Percentiles rank a stretch among this genome's conserved stretches.
Evolutionary conservation across 2,888 invertebrate species (phyloP).

Genomic region (Meghimatium bilineatum): DNA sequence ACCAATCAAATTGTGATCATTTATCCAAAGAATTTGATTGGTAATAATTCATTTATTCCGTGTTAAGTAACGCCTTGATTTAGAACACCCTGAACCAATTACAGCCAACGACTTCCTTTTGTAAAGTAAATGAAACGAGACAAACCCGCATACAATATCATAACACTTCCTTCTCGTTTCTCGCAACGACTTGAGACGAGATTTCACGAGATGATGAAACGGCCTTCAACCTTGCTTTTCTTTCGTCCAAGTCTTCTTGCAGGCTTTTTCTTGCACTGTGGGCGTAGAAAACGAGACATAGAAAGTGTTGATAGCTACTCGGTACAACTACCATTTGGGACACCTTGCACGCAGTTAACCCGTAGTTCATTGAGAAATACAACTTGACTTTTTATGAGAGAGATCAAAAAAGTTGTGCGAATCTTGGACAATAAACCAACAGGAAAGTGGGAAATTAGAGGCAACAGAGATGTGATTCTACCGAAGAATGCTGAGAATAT

Average conservation of each 20-base stretch:
- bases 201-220: not conserved
- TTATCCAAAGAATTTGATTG: not conserved
- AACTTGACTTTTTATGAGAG: not conserved
- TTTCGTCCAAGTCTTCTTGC: not conserved
- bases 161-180: not conserved
- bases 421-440: too few relatives aligned
- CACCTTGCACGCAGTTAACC: not conserved
- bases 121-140: not conserved
- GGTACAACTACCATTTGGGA: conserved; percentile 1
- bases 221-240: not conserved
- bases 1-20: not conserved
- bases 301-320: not conserved
- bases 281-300: not conserved
- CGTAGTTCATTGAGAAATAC: not conserved
- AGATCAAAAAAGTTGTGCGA: too few relatives aligned
- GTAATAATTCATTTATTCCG: not conserved
- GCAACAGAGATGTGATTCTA: too few relatives aligned
- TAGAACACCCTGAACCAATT: not conserved
- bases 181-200: not conserved
- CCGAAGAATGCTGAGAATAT: too few relatives aligned
- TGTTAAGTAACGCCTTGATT: not conserved
- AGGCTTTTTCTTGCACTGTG: not conserved
- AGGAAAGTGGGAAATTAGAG: too few relatives aligned
- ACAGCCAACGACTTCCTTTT: not conserved
- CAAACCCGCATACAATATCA: not conserved